phyloP scores from a whole-genome alignment of 2,113 vertebrate species.

The Cranoglanis bouderius region DNA sequence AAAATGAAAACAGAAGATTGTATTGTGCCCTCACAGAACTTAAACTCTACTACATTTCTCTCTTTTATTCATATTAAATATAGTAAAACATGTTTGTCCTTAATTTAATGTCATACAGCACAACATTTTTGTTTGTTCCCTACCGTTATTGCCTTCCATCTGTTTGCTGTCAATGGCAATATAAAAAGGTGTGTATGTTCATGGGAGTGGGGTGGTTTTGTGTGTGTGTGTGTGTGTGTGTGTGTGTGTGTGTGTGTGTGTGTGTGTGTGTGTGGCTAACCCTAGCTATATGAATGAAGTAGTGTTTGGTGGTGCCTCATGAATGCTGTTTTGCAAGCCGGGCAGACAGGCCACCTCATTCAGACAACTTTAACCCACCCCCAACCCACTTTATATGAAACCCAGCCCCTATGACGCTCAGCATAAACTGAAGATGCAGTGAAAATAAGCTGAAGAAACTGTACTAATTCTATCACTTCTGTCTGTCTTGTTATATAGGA shows the following conservation, averaged over 20 bases:
- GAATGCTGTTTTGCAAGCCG: constrained; percentile 47
- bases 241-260: constrained; percentile 10
- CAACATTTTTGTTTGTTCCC: not conserved
- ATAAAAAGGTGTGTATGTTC: constrained; percentile 11
- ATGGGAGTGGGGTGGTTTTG: not conserved
- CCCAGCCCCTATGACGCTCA: constrained; percentile 27
- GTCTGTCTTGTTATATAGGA: constrained; percentile 1
- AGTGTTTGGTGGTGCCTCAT: constrained; percentile 50
- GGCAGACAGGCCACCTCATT: constrained; percentile 45
- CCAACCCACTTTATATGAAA: constrained; percentile 34
- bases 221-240: not conserved
- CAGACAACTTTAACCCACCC: constrained; percentile 35
- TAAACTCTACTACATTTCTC: not conserved
- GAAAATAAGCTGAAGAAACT: not conserved
- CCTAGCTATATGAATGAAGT: constrained; percentile 42
- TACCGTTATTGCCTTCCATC: not conserved
- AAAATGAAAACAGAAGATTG: not conserved
- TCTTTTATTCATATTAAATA: not conserved
- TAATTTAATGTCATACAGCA: not conserved
- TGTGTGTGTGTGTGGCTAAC: constrained; percentile 9
- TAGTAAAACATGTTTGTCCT: not conserved
- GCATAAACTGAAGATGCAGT: not conserved
- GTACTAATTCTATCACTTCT: not conserved
- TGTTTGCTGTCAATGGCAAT: not conserved
- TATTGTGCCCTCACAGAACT: not conserved